Evolutionary conservation across 2,113 vertebrate genomes (phyloP).

Genomic region (Nycticryphes semicollaris): DNA sequence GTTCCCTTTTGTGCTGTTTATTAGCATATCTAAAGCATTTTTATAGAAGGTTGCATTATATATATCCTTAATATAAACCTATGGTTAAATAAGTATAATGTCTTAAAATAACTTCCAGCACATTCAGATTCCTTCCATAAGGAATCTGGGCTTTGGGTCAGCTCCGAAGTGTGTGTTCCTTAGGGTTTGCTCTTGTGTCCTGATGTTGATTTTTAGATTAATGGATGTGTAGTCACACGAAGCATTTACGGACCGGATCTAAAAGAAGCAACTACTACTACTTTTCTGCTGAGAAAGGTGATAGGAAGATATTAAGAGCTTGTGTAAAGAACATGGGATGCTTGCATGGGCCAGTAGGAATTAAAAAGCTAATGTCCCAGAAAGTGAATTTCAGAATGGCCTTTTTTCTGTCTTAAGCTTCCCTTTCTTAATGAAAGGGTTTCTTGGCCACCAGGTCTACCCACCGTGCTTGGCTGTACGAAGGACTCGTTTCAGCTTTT

Average conservation of each 20-base stretch:
- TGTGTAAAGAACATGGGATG: background rate
- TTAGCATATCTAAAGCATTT: background rate
- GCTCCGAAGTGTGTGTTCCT: background rate
- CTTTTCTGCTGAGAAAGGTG: background rate
- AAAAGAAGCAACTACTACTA: background rate
- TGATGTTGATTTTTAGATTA: slow-evolving; percentile 8
- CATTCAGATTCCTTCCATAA: background rate
- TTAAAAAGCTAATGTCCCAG: background rate
- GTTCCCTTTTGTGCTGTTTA: background rate
- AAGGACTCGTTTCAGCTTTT: background rate
- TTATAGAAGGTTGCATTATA: background rate
- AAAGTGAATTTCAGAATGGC: background rate
- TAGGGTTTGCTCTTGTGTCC: background rate
- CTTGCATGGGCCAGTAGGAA: background rate
- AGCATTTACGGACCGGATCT: background rate
- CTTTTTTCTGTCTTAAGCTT: background rate
- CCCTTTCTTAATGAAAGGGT: background rate
- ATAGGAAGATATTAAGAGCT: background rate
- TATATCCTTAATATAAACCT: background rate
- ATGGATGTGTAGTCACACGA: background rate
- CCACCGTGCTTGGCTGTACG: rapidly evolving
- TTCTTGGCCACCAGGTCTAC: background rate
- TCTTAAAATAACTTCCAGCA: background rate
- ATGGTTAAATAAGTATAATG: background rate
- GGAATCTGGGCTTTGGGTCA: background rate